Base-by-base conservation (phyloP, 2,113 vertebrate species). In the Rhinopomastus cyanomelas region DNA sequence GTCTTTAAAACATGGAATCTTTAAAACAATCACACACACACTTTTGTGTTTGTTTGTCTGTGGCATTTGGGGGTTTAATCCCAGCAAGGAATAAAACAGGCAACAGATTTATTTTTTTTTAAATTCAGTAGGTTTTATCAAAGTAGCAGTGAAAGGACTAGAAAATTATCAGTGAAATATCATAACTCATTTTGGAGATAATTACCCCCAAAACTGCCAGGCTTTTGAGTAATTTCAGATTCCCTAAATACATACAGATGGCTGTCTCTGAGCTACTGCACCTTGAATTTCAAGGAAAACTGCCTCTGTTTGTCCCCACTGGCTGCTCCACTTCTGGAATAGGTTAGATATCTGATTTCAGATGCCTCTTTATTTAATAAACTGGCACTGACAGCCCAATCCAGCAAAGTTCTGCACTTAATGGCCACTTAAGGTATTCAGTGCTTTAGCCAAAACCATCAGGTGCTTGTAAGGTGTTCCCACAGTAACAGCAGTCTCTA, bases 261-360 rank as follows among this genome's bases (percentile, higher is more conserved):
- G 32, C 17, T 68, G 42, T 88, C 74, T 91, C 56, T 78, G 21
- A 94, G 85, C 49, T 93, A 83, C 61, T 53, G 69, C 60, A 85
- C 64, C 69, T 66, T 36, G 46, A 76, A 76, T 92, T 90, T 93
- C 66, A 76, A 78, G 83, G 37, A 62, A 88, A 94, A 90, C 42
- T 82, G 42, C 72, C 75, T 93, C 74, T 91, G 34, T 88, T 91
- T 88, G 62, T 39, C 67, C 49, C 25, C 20, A 73, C 0, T 32
- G 67, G 55, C 66, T 88, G 39, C 64, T 82, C 52, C 60, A 27
- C 32, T 73, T 75, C 59, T 27, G 61, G 30, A 52, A 65, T 72
- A 56, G 21, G 87, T 61, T 77, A 79, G 22, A 32, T 48, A 69
- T 53, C 53, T 64, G 44, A 62, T 89, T 81, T 87, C 74, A 82